Conservation (phyloP, 2,113 vertebrate genomes). For the Fulmarus glacialis region DNA sequence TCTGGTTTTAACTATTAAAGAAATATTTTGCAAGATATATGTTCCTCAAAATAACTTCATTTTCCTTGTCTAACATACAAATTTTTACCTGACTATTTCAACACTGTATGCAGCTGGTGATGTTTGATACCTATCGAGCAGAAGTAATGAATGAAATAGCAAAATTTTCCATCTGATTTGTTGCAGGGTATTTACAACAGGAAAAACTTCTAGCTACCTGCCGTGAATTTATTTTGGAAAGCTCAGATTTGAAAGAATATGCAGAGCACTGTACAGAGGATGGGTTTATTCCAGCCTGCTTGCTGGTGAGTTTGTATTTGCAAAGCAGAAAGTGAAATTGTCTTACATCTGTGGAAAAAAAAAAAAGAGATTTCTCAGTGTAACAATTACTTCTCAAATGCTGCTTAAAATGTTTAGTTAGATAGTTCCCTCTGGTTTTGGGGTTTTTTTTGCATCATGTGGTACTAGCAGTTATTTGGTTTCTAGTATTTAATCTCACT, state of each 20-base stretch:
- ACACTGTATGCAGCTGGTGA: neutral
- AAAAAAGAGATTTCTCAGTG: neutral
- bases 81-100: neutral
- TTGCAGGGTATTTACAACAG: conserved; percentile 93
- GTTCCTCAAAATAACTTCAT: neutral
- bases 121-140: neutral
- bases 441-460: neutral
- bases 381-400: neutral
- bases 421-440: rapidly evolving
- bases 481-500: neutral
- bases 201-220: conserved; percentile 90
- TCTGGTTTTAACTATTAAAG: neutral
- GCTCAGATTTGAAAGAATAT: conserved; percentile 94
- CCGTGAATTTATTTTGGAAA: conserved; percentile 91
- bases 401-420: neutral
- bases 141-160: neutral
- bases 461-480: neutral
- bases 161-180: conserved; percentile 35
- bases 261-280: conserved; percentile 92
- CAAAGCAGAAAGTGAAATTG: neutral
- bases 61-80: neutral
- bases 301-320: conserved; percentile 84
- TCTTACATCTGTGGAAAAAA: neutral
- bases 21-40: neutral
- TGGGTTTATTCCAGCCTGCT: conserved; percentile 91